Percentiles rank a stretch among this genome's conserved stretches.
Evolutionary conservation across 2,797 vertebrate species (phyloP).

Genomic region (Fistularia commersonii): DNA sequence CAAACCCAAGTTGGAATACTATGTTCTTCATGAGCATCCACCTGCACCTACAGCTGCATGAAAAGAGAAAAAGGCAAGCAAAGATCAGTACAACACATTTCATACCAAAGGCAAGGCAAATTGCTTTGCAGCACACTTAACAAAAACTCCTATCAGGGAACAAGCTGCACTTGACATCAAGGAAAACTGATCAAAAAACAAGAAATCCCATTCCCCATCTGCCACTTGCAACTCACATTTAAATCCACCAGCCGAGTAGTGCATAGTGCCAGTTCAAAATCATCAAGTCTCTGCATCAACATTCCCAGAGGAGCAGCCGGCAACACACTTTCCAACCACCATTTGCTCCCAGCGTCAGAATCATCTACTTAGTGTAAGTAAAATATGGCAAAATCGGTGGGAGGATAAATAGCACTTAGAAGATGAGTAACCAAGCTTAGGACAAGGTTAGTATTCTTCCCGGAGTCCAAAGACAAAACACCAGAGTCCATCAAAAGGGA

Average conservation of each 20-base stretch:
- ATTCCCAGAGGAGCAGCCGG: slow-evolving; percentile 24
- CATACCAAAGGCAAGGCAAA: too few species aligned
- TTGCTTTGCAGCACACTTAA: slow-evolving; percentile 14
- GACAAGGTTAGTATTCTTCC: slow-evolving; percentile 70
- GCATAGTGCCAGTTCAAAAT: slow-evolving; percentile 34
- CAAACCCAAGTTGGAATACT: slow-evolving; percentile 6
- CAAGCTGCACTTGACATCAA: slow-evolving; percentile 35
- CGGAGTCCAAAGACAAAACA: slow-evolving; percentile 54
- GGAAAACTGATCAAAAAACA: slow-evolving; percentile 25
- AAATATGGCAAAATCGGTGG: slow-evolving; percentile 18
- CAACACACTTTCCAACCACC: slow-evolving; percentile 31
- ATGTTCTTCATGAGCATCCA: slow-evolving; percentile 23
- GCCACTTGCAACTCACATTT: slow-evolving; percentile 33
- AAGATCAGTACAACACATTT: too few species aligned
- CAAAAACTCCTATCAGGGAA: slow-evolving; percentile 25
- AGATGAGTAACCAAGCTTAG: slow-evolving; percentile 55
- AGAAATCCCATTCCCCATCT: slow-evolving; percentile 38
- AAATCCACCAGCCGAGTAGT: slow-evolving; percentile 8
- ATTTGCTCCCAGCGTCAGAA: slow-evolving; percentile 17
- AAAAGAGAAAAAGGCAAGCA: slow-evolving; percentile 6
- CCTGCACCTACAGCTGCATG: slow-evolving; percentile 30
- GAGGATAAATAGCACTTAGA: slow-evolving; percentile 39
- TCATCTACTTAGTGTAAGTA: slow-evolving; percentile 11
- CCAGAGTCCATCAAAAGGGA: slow-evolving; percentile 60
- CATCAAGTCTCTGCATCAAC: slow-evolving; percentile 16